Percentiles rank a stretch among this genome's conserved stretches.
phyloP scores from a whole-genome alignment of 2,113 vertebrate species.

The Corydoras sp. region DNA sequence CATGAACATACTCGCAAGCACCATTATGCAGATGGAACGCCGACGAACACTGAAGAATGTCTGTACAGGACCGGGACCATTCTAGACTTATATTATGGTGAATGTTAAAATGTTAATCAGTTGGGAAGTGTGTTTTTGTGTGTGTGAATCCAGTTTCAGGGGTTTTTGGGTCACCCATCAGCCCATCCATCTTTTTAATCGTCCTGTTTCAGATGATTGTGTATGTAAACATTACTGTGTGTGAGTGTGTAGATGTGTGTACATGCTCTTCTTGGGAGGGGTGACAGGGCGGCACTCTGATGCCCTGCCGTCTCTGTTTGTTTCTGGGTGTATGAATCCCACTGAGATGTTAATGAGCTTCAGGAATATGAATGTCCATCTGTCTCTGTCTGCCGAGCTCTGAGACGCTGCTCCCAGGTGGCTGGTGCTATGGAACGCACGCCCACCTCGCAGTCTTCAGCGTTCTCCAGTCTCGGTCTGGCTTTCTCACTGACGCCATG shows the following conservation, averaged over 20 bases:
- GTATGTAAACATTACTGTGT: constrained; percentile 15
- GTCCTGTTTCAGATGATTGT: constrained; percentile 5
- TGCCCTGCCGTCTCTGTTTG: constrained; percentile 48
- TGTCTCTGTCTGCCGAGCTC: constrained; percentile 42
- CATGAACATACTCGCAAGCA: constrained; percentile 19
- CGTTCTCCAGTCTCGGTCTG: not conserved
- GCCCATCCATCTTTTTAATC: not conserved
- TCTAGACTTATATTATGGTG: not conserved
- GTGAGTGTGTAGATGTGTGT: constrained; percentile 4
- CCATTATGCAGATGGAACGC: constrained; percentile 27
- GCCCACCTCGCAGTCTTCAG: constrained; percentile 29
- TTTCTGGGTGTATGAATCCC: constrained; percentile 44
- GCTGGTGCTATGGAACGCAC: constrained; percentile 18
- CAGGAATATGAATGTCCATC: constrained; percentile 50
- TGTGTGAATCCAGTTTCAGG: no score
- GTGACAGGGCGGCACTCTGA: constrained; percentile 18
- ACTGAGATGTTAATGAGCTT: constrained; percentile 45
- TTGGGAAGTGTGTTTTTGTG: no score
- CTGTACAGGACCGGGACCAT: no score
- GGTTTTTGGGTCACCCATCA: not conserved
- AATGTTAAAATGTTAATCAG: not conserved
- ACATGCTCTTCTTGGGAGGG: constrained; percentile 25
- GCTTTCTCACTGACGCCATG: no score
- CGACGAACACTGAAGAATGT: constrained; percentile 7
- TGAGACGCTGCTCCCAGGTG: constrained; percentile 27